Percentiles rank a stretch among this genome's conserved stretches.
These are phyloP conservation scores for Porites divaricata DNA, from an alignment of 92 coral and sea anemone species.

Conservation along the genomic window DNA sequence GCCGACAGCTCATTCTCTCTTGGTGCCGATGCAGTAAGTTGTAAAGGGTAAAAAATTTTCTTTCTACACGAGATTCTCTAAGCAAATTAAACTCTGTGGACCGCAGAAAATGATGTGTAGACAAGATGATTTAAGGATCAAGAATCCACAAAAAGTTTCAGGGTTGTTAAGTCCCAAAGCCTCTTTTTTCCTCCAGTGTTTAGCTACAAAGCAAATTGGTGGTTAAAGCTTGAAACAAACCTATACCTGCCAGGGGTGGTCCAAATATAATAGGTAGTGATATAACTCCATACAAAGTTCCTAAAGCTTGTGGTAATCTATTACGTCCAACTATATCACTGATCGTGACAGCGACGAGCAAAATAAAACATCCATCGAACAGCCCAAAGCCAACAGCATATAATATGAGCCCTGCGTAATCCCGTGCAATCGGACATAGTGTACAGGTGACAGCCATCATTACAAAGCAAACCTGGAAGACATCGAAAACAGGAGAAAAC, in stretches of 20 bases:
- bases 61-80: too few species aligned
- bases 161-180: too few species aligned
- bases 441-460: conserved; percentile 91
- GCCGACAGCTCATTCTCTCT: too few species aligned
- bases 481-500: too few species aligned
- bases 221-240: neutral
- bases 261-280: conserved; percentile 91
- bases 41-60: too few species aligned
- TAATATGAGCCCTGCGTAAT: conserved; percentile 74
- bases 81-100: too few species aligned
- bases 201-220: too few species aligned
- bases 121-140: too few species aligned
- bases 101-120: too few species aligned
- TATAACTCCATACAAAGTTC: conserved; percentile 83
- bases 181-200: too few species aligned
- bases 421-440: conserved; percentile 83
- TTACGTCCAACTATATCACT: conserved; percentile 82
- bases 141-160: too few species aligned
- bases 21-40: too few species aligned
- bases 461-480: conserved; percentile 73
- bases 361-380: conserved; percentile 93
- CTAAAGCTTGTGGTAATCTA: conserved; percentile 78
- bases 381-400: conserved; percentile 83
- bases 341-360: conserved; percentile 84
- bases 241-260: conserved; percentile 91